Base-by-base conservation (phyloP, 2,888 invertebrate genomes). In the Linyphia triangularis region DNA sequence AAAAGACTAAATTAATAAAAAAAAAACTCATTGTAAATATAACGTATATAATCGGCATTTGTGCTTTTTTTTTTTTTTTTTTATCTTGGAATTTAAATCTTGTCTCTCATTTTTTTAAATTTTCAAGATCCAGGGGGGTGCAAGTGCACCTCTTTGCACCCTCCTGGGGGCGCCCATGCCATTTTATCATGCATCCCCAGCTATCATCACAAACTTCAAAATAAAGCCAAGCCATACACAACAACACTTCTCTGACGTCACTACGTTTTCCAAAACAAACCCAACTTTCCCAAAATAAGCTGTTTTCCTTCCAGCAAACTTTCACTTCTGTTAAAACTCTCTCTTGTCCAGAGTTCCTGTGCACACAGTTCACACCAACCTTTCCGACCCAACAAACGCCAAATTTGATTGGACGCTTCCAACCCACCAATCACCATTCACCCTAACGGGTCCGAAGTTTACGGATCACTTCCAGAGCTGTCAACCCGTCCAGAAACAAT, bases 401-500 rank as follows among this genome's bases (percentile, higher is more conserved):
- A 13, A 40, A 69, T 69, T 37, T 69, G 69, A 69, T 69, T 69
- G 69, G 69, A 69, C 37, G 51, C 51, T 0, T 13, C 51, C 51
- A n/a, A 51, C 51, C 33, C 33, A 67, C 67, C 67, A 67, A 67
- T 67, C 67, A 33, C 67, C 30, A 33, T 33, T 22, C 33, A 63
- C 6, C n/a, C 26, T 33, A 33, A 33, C 33, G 33, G 51, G 51
- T 16, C 51, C 59, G 59, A 61, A 75, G 57, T 75, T 75, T 59
- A 59, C 75, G 33, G 43, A 51, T 72, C 72, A 33, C 59, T 61
- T 16, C 59, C 30, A 13, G n/a, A 40, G 59, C 59, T 59, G 75
- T 75, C 59, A 75, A 75, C 61, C 61, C 75, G 22, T 22, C 75
- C 75, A 59, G 75, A 75, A 75, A 75, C 75, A 75, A 75, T 75